Evolutionary conservation across 2,888 invertebrate species (phyloP).

Genomic region (Sphaerophoria taeniata): DNA sequence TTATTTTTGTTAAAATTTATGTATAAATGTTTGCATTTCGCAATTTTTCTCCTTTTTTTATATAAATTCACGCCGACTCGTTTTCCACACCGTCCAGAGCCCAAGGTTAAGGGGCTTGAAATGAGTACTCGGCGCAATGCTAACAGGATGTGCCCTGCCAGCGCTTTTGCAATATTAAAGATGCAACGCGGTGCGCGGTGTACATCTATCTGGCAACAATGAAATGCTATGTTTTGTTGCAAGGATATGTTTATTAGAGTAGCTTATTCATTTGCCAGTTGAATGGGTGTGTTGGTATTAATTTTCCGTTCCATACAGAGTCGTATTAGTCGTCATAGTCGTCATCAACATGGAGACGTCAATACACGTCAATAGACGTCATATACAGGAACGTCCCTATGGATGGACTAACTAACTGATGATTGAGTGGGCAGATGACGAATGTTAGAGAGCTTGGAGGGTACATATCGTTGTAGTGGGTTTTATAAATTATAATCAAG

Average conservation of each 20-base stretch:
- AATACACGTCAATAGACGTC: too few relatives aligned
- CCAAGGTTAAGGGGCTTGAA: constrained; percentile 70
- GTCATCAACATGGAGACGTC: too few relatives aligned
- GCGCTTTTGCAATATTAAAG: constrained; percentile 56
- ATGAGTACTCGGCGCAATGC: constrained; percentile 41
- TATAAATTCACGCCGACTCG: constrained; percentile 7
- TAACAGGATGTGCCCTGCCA: constrained; percentile 62
- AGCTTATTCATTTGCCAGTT: constrained; percentile 67
- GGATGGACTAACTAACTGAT: constrained; percentile 33
- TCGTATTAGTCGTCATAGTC: too few relatives aligned
- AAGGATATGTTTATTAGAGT: constrained; percentile 73
- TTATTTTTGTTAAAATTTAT: constrained; percentile 31
- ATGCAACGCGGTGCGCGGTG: constrained; percentile 45
- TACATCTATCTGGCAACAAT: constrained; percentile 50
- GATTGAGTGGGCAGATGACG: too few relatives aligned
- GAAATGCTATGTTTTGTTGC: constrained; percentile 64
- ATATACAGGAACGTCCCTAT: too few relatives aligned
- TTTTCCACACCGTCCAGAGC: too few relatives aligned
- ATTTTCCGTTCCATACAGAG: constrained; percentile 66
- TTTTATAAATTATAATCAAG: constrained; percentile 24
- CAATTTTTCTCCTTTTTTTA: constrained; percentile 40
- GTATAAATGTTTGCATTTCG: too few relatives aligned
- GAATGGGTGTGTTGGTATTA: constrained; percentile 70
- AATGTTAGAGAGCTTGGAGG: neutral
- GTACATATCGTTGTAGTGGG: constrained; percentile 22